phyloP scores from a whole-genome alignment of 2,888 invertebrate species.

The Stratiomys singularior region DNA sequence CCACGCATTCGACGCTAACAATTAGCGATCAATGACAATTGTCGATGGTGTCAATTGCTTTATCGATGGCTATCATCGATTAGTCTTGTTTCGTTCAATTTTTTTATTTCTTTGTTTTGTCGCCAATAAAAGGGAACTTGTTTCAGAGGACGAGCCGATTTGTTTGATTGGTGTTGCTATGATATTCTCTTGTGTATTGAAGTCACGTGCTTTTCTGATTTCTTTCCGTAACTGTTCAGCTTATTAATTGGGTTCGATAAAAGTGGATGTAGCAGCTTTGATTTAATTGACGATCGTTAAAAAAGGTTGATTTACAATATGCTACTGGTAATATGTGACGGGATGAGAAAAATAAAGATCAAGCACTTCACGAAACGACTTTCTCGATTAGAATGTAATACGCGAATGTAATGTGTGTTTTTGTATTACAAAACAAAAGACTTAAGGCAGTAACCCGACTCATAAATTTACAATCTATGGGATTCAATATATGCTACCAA shows the following conservation, averaged over 20 bases:
- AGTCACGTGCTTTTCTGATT: conserved; percentile 33
- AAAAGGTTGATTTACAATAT: not conserved
- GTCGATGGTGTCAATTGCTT: conserved; percentile 33
- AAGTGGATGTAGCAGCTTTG: not conserved
- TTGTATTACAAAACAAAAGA: conserved; percentile 13
- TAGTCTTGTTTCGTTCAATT: not conserved
- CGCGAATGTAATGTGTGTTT: too few relatives aligned
- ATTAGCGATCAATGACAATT: conserved; percentile 36
- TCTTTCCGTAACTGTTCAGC: not conserved
- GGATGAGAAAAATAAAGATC: too few relatives aligned
- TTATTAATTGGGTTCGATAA: not conserved
- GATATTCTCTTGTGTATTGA: not conserved
- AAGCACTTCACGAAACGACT: too few relatives aligned
- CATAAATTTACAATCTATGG: not conserved
- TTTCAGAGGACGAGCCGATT: conserved; percentile 21
- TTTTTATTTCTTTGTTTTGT: too few relatives aligned
- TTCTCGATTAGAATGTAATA: too few relatives aligned
- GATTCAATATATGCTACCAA: not conserved
- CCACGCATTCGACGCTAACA: conserved; percentile 15
- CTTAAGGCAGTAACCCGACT: conserved; percentile 12
- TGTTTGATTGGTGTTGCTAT: not conserved
- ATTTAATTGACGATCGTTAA: conserved; percentile 12
- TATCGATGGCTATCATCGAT: conserved; percentile 19
- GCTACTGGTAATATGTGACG: too few relatives aligned
- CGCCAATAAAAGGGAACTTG: conserved; percentile 39